Percentiles rank a stretch among this genome's conserved stretches.
Conservation (phyloP, 2,797 vertebrate species). For the Ctenochaetus hawaiiensis region DNA sequence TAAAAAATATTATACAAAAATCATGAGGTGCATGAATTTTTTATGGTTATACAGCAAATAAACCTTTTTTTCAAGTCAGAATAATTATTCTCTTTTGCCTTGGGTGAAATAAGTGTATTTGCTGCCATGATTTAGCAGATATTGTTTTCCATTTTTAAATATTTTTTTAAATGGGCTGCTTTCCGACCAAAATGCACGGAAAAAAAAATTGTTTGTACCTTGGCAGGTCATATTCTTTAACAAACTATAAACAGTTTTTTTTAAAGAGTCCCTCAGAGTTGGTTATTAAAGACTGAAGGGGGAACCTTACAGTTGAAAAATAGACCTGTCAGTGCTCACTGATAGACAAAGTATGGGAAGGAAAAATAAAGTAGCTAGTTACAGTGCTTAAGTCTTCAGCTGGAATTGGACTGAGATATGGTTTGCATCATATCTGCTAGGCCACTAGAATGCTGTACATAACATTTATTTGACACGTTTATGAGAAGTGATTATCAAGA, state of each 20-base stretch:
- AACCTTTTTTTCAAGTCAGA: not conserved
- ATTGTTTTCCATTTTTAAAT: not conserved
- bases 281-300: too few relatives aligned
- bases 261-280: too few relatives aligned
- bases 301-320: not conserved
- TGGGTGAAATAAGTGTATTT: not conserved
- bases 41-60: not conserved
- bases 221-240: not conserved
- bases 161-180: not conserved
- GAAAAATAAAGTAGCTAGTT: too few relatives aligned
- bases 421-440: not conserved
- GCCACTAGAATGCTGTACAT: not conserved
- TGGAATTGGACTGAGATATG: not conserved
- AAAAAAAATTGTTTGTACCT: not conserved
- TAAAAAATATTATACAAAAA: not conserved
- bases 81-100: not conserved
- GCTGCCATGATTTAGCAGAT: not conserved
- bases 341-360: not conserved
- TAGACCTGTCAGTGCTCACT: not conserved
- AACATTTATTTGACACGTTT: not conserved
- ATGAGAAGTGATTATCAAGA: not conserved
- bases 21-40: not conserved
- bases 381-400: too few relatives aligned
- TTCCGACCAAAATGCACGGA: not conserved
- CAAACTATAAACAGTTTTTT: not conserved